Evolutionary conservation across 2,888 invertebrate species (phyloP), one percentile per base, ranked within the genome.

Genomic region (Ormyrus thymus): DNA sequence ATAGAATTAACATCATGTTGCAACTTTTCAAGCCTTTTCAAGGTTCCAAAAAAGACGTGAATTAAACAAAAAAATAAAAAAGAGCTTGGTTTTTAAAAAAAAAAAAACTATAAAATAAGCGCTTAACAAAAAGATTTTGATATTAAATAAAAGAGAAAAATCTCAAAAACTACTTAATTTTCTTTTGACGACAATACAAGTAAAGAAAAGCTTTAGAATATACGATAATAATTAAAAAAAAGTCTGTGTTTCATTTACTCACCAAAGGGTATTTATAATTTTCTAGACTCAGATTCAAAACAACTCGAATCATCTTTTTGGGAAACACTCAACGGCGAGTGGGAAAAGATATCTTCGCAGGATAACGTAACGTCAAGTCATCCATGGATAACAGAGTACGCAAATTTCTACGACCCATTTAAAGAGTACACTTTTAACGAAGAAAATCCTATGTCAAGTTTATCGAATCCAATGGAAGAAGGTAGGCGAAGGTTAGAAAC

Each of bases 361-460:
- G 92, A 92, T 45, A 91, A 91, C 78, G 89, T 91, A 46, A 87
- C 90, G 11, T 84, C 88, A 78, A 93, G 93, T 65, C 92, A 94
- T 88, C 92, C 93, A 0, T 97, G 97, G 97, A 91, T 94, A 65
- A 92, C 94, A 58, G 94, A 95, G 83, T 94, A 92, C 84, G 92
- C 92, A 76, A 92, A 92, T 77, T 92, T 92, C 85, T 92, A 93
- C 81, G 93, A 94, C 85, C 92, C 93, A 0, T 93, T 93, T 84
- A 93, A 93, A 92, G 94, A 95, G 82, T 97, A 97, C 87, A 91
- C 92, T 84, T 97, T 97, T 90, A 92, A 93, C 72, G 94, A 96
- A 86, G 95, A 97, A 55, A 98, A 98, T 92, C 95, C 97, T 10
- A 95, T 97, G 94, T 91, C 93, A 68, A 94, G 95, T 85, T 90